phyloP scores from a whole-genome alignment of 2,888 invertebrate genomes.

The Polietes domitor region DNA sequence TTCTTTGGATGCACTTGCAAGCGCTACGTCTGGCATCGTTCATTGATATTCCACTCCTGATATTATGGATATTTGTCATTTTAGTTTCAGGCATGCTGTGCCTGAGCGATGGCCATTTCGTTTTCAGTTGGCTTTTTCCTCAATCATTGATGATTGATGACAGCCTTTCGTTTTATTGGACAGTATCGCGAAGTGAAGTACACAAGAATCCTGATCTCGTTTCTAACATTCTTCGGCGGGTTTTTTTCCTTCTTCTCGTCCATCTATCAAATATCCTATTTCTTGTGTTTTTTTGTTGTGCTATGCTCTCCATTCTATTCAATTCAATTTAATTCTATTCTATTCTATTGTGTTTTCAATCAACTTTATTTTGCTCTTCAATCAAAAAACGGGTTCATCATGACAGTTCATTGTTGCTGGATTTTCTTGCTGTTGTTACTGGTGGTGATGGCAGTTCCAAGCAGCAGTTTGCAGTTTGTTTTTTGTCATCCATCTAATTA shows the following conservation, averaged over 20 bases:
- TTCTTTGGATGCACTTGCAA: neutral
- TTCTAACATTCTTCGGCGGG: slow-evolving; percentile 11
- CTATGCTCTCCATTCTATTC: neutral
- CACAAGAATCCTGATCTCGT: slow-evolving; percentile 5
- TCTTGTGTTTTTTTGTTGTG: neutral
- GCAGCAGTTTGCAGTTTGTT: neutral
- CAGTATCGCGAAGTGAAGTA: slow-evolving; percentile 4
- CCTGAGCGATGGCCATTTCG: slow-evolving; percentile 5
- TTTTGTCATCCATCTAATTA: slow-evolving; percentile 55
- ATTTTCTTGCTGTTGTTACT: slow-evolving; percentile 37
- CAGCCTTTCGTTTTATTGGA: slow-evolving; percentile 50
- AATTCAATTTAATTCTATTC: slow-evolving; percentile 2
- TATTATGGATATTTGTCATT: slow-evolving; percentile 58
- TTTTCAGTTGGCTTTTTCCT: slow-evolving; percentile 28
- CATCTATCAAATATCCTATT: slow-evolving; percentile 24
- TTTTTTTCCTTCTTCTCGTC: neutral
- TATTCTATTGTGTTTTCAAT: slow-evolving; percentile 36
- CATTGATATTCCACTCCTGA: slow-evolving; percentile 54
- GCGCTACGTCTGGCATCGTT: neutral
- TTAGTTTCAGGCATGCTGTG: slow-evolving; percentile 56
- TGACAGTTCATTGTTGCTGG: slow-evolving; percentile 31
- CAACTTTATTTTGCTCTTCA: slow-evolving; percentile 28
- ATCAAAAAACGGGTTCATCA: slow-evolving; percentile 36
- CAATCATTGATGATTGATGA: slow-evolving; percentile 61
- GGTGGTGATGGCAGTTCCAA: slow-evolving; percentile 39